These are phyloP conservation scores for Triplophysa bombifrons DNA, from an alignment of 2,797 vertebrate genomes.

Conservation along the genomic window DNA sequence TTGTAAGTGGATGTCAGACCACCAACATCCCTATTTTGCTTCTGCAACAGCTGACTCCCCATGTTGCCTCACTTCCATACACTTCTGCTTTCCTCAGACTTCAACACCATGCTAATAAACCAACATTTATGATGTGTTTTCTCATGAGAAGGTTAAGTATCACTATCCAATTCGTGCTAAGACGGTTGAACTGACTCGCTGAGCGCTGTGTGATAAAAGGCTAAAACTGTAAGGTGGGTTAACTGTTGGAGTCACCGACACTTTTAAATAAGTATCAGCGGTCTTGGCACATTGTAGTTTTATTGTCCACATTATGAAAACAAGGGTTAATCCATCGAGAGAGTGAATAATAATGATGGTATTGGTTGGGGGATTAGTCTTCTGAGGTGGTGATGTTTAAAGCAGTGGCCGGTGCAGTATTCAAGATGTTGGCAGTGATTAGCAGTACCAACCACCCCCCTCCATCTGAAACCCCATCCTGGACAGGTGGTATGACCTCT, in stretches of 20 bases:
- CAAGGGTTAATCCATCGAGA: too few species aligned
- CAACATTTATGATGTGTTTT: not conserved
- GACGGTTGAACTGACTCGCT: not conserved
- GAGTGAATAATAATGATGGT: too few species aligned
- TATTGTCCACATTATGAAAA: not conserved
- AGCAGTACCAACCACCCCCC: conserved; percentile 32
- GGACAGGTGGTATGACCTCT: conserved; percentile 60
- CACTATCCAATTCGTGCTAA: not conserved
- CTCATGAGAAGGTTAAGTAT: not conserved
- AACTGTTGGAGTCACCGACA: not conserved
- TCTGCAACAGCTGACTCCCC: conserved; percentile 34
- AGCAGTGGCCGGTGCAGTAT: not conserved
- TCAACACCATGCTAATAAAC: not conserved
- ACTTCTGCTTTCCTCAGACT: conserved; percentile 27
- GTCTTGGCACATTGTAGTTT: not conserved
- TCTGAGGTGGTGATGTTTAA: not conserved
- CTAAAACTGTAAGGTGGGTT: too few species aligned
- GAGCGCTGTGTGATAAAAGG: not conserved
- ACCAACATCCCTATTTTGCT: conserved; percentile 41
- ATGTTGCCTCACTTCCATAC: conserved; percentile 3
- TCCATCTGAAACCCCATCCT: conserved; percentile 55
- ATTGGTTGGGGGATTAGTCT: not conserved
- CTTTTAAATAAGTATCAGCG: too few species aligned
- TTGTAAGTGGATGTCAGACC: not conserved
- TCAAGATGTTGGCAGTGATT: conserved; percentile 35